Evolutionary conservation across 2,797 vertebrate species (phyloP).

Genomic region (Gymnoscopelus microlampas): DNA sequence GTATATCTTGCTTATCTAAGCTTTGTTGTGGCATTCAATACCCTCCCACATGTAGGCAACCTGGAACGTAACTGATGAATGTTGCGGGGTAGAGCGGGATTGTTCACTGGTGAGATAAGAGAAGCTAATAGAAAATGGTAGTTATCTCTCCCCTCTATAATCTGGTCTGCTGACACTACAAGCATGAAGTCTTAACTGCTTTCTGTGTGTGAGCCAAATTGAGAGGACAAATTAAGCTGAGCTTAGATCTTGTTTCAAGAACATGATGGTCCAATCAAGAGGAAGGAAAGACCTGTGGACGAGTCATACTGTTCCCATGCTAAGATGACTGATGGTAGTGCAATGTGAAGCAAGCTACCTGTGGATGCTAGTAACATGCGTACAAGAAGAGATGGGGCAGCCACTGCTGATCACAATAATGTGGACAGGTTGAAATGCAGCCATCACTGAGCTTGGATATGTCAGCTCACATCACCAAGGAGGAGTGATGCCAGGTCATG

Average conservation of each 20-base stretch:
- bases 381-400: too few species aligned
- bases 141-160: constrained; percentile 5
- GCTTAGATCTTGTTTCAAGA: constrained; percentile 2
- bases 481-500: constrained; percentile 21
- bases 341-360: constrained; percentile 3
- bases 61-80: constrained; percentile 6
- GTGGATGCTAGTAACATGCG: constrained; percentile 11
- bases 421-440: constrained; percentile 24
- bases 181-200: constrained; percentile 10
- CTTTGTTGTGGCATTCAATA: constrained; percentile 38
- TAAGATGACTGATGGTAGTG: constrained; percentile 16
- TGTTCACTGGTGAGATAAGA: neutral
- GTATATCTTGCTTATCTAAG: constrained; percentile 66
- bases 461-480: constrained; percentile 27
- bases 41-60: constrained; percentile 8
- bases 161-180: neutral
- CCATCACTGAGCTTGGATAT: constrained; percentile 27
- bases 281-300: constrained; percentile 8
- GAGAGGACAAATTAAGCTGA: neutral
- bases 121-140: neutral
- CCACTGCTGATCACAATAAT: constrained; percentile 1
- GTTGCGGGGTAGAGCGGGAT: neutral
- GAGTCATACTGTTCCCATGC: constrained; percentile 11
- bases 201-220: neutral
- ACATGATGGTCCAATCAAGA: constrained; percentile 18